Evolutionary conservation across 2,888 invertebrate species (phyloP).

Genomic region (Parnassius orleans): DNA sequence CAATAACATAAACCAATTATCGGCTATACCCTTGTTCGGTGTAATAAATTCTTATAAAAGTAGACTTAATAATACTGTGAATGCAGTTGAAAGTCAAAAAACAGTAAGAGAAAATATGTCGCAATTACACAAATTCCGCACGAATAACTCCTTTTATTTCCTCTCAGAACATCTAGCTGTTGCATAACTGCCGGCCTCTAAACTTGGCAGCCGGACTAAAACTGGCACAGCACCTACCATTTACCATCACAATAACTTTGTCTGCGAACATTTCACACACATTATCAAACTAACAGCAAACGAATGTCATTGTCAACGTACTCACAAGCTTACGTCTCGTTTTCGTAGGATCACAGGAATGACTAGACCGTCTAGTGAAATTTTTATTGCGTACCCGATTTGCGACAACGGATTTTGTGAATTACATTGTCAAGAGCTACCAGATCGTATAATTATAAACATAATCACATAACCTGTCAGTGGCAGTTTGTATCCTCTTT

Average conservation of each 20-base stretch:
- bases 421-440: too few relatives aligned
- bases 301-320: slow-evolving; percentile 47
- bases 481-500: too few relatives aligned
- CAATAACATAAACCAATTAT: too few relatives aligned
- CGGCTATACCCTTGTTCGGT: too few relatives aligned
- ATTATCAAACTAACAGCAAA: slow-evolving; percentile 45
- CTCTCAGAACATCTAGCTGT: slow-evolving; percentile 2
- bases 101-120: not conserved
- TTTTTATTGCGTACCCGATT: slow-evolving; percentile 9
- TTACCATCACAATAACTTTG: slow-evolving; percentile 26
- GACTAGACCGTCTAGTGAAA: not conserved
- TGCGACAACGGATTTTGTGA: not conserved
- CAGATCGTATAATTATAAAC: too few relatives aligned
- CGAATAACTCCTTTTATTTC: not conserved
- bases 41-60: not conserved
- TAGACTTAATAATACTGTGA: not conserved
- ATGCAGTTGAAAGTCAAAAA: not conserved
- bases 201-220: slow-evolving; percentile 13
- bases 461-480: too few relatives aligned
- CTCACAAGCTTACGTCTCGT: slow-evolving; percentile 34
- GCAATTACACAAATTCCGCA: not conserved
- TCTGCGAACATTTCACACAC: slow-evolving; percentile 34
- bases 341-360: slow-evolving; percentile 12
- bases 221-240: slow-evolving; percentile 22
- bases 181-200: not conserved